These are phyloP conservation scores for Ptilorrhoa leucosticta DNA, from an alignment of 2,113 vertebrate species.

Conservation along the genomic window DNA sequence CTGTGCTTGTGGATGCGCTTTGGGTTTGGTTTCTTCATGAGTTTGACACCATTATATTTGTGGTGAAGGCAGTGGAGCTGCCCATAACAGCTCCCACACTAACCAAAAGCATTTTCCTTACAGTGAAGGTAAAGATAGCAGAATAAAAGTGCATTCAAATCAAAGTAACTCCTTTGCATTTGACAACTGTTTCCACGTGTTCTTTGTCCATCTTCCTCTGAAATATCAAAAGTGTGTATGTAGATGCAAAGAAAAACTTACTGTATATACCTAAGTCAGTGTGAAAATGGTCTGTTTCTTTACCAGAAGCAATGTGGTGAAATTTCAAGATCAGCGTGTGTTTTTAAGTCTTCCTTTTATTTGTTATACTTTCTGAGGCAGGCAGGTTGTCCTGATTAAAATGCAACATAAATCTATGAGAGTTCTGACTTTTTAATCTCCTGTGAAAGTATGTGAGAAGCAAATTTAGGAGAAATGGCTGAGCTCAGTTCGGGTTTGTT, in stretches of 20 bases:
- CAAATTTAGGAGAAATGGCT: not conserved
- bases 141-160: not conserved
- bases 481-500: not conserved
- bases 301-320: not conserved
- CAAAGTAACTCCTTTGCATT: not conserved
- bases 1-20: not conserved
- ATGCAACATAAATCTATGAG: not conserved
- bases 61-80: not conserved
- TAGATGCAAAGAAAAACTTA: not conserved
- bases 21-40: not conserved
- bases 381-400: not conserved
- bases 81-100: not conserved
- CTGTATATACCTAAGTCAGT: not conserved
- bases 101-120: not conserved
- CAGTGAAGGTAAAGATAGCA: not conserved
- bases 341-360: not conserved
- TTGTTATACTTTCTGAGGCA: not conserved
- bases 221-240: not conserved
- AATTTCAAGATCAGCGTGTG: not conserved
- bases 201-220: not conserved
- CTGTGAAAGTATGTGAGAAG: not conserved
- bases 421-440: not conserved
- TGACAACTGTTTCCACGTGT: not conserved
- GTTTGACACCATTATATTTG: not conserved
- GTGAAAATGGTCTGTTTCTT: not conserved